A percentile compares a stretch with the other conserved stretches of the same genome.
Evolutionary conservation across 30 jellyfish, hydroid and myxozoan species (phyloP).

Genomic region (Thelohanellus kitauei): DNA sequence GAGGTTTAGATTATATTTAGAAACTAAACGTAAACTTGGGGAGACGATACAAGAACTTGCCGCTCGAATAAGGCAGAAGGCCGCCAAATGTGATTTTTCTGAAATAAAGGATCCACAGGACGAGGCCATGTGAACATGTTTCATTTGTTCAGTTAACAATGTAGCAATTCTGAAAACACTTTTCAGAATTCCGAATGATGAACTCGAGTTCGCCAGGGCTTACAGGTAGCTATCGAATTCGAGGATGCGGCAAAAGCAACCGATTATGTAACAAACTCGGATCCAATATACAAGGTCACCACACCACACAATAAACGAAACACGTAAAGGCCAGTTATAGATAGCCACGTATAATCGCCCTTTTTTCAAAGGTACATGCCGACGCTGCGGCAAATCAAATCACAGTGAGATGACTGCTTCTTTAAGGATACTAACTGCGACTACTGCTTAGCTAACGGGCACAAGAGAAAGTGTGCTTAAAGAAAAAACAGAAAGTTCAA

Average conservation of each 20-base stretch:
- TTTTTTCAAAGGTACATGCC: constrained; percentile 4
- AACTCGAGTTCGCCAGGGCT: constrained; percentile 7
- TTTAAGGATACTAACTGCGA: constrained; percentile 2
- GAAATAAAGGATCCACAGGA: constrained; percentile 15
- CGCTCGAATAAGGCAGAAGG: constrained; percentile 14
- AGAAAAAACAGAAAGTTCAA: no score
- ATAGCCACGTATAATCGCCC: no score
- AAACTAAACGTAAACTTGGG: constrained; percentile 4
- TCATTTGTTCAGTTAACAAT: constrained; percentile 8
- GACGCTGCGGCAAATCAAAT: constrained; percentile 2
- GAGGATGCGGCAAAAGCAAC: constrained; percentile 15
- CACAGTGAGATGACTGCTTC: constrained; percentile 1
- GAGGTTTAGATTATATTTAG: constrained; percentile 11
- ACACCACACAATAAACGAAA: no score
- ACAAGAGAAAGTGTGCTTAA: no score
- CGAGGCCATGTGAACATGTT: constrained; percentile 10
- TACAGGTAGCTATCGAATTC: constrained; percentile 1
- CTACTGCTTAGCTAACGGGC: no score
- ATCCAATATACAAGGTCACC: no score
- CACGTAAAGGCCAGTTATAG: no score
- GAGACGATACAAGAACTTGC: constrained; percentile 13
- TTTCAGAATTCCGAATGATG: constrained; percentile 1
- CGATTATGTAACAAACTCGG: constrained; percentile 1
- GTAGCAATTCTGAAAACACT: constrained; percentile 13
- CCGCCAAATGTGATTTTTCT: constrained; percentile 12